Evolutionary conservation across 2,113 vertebrate species (phyloP).

Genomic region (Coturnix japonica): DNA sequence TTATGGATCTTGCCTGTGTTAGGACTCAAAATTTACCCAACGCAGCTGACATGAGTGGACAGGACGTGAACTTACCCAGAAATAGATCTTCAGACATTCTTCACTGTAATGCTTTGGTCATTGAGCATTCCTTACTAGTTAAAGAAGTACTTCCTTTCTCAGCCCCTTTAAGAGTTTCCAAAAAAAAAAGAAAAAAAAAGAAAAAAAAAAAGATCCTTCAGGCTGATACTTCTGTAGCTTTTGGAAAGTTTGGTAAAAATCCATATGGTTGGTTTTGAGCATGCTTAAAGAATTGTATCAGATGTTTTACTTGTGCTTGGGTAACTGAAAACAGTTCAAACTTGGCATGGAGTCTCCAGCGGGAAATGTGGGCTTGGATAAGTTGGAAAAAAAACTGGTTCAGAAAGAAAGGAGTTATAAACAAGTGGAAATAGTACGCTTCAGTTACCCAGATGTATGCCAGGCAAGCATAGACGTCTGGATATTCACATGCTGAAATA

Average conservation of each 20-base stretch:
- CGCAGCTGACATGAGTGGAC: background rate
- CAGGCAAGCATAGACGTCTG: slow-evolving; percentile 63
- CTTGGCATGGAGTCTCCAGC: slow-evolving; percentile 62
- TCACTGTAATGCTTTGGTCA: background rate
- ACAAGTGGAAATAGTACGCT: slow-evolving; percentile 70
- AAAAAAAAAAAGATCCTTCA: background rate
- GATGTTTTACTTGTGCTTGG: slow-evolving; percentile 61
- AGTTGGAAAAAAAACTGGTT: slow-evolving; percentile 66
- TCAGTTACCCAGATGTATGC: slow-evolving; percentile 68
- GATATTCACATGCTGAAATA: slow-evolving; percentile 61
- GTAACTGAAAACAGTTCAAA: slow-evolving; percentile 69
- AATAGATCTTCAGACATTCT: background rate
- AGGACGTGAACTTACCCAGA: background rate
- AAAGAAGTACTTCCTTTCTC: slow-evolving; percentile 56
- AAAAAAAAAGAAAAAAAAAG: background rate
- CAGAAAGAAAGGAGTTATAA: slow-evolving; percentile 74
- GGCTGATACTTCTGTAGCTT: slow-evolving; percentile 48
- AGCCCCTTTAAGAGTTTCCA: slow-evolving; percentile 48
- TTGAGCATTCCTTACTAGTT: slow-evolving; percentile 12
- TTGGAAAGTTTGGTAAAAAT: slow-evolving; percentile 64
- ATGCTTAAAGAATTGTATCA: slow-evolving; percentile 68
- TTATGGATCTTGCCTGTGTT: background rate
- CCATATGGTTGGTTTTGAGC: slow-evolving; percentile 62
- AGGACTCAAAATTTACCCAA: background rate
- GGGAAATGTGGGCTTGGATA: slow-evolving; percentile 68